Base-by-base conservation (phyloP, 1,140 invertebrate species). In the Drosophila eugracilis region DNA sequence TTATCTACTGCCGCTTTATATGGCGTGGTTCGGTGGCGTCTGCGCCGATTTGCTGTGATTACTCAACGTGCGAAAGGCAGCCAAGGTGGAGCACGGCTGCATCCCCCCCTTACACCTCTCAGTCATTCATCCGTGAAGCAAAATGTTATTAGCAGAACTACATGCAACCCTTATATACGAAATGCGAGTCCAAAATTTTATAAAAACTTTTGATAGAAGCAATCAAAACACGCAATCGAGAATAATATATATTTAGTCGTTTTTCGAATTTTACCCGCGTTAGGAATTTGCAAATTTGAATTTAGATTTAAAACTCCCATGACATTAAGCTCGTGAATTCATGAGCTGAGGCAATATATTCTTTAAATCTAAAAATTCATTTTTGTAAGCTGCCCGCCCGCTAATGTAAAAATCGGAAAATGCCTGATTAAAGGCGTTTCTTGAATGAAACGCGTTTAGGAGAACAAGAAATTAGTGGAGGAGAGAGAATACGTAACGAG, bases 21-120 rank as follows among this genome's bases (percentile, higher is more conserved):
- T 96, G 84, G 95, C 95, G 75, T 97, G 96, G 96, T 95, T 97
- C 91, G 96, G 96, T 52, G 80, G 80, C 65, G 94, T 96, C 78
- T 94, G 96, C 81, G 94, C 94, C 69, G 96, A 96, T 90, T 94
- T 96, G 92, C 95, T 96, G 93, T 96, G 95, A 95, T 94, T 90
- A 80, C 48, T 60, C 53, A 74, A 62, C 24, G 50, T 44, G 62
- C 52, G 59, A 70, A 67, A 49, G 17, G 47, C 65, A 41, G 5
- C 28, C 24, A 37, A 53, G 45, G 34, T 71, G 76, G 42, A 52
- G 49, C 22, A 42, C 34, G 39, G 37, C 63, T 48, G 21, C 71
- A 36, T 22, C 26, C 49, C 69, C 76, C 26, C 49, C 69, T 72
- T 54, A 80, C 83, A 81, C 63, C 81, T 86, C 81, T 86, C 81